Base-by-base conservation (phyloP, 2,797 vertebrate species). In the Selene dorsalis region DNA sequence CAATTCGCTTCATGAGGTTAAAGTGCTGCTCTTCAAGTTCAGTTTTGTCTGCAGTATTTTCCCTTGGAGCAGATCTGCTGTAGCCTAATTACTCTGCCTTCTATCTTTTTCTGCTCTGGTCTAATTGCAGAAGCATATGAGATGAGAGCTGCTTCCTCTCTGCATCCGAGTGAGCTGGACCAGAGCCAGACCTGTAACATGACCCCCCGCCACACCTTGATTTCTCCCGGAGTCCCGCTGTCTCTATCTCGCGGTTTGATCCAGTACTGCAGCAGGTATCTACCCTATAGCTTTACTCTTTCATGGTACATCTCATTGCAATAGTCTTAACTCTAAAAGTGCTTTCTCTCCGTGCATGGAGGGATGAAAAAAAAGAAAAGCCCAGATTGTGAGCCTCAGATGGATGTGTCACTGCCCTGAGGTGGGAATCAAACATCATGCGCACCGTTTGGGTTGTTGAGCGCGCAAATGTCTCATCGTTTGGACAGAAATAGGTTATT, bases 181-280 rank as follows among this genome's bases (percentile, higher is more conserved):
- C 58, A 12, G 41, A 52, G 35, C 75, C 86, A 84, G 70, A 78
- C 73, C 22, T 45, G 28, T 12, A 70, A 58, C 63, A 45, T 85
- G 78, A 89, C 75, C 83, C 75, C 80, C 70, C 69, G 14, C 76
- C 75, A 76, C 85, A 75, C 84, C 84, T 76, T 69, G 26, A 22
- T 35, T 67, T 58, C 57, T 63, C 38, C 11, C 10, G 14, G 50
- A 78, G 80, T 70, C 75, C 58, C 74, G 35, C 39, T 89, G 87
- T 84, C 82, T 90, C 90, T 78, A 79, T 85, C 84, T 86, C 74
- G 84, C 87, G 87, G 91, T 82, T 85, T 48, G 5, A 67, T 57
- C 48, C 66, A 80, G 81, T 73, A 88, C 70, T 89, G 80, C 79
- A 90, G 71, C 50, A 62, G 26, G 17, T 22, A 59, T 60, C 20